phyloP scores from a whole-genome alignment of 2,888 invertebrate species.

The Flexamia atlantica region DNA sequence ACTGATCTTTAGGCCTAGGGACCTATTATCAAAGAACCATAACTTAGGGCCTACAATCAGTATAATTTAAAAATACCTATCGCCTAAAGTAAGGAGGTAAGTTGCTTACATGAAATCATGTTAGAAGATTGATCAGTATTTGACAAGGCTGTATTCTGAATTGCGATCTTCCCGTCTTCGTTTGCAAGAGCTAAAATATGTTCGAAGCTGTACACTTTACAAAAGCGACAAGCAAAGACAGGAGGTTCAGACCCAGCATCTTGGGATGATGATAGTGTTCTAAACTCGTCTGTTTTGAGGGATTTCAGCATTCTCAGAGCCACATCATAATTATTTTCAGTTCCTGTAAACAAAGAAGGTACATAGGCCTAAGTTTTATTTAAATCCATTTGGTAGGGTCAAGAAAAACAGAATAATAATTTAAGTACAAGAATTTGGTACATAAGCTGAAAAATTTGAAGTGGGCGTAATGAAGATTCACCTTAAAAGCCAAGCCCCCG shows the following conservation, averaged over 20 bases:
- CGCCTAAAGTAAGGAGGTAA: no score
- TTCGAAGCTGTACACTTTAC: slow-evolving; percentile 81
- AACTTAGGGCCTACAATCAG: no score
- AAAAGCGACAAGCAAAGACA: slow-evolving; percentile 89
- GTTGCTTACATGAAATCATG: slow-evolving; percentile 7
- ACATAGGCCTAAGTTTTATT: background rate
- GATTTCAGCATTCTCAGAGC: slow-evolving; percentile 45
- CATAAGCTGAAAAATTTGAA: no score
- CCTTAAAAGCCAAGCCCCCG: no score
- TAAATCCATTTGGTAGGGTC: no score
- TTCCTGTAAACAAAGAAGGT: slow-evolving; percentile 37
- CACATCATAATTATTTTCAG: slow-evolving; percentile 27
- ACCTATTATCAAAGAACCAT: no score
- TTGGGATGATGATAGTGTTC: background rate
- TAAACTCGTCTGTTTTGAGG: slow-evolving; percentile 28
- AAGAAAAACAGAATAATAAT: no score
- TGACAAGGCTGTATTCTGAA: slow-evolving; percentile 74
- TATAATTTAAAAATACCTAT: no score
- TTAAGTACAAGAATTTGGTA: no score
- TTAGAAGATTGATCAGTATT: background rate
- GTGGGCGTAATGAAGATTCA: no score
- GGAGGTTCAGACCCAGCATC: slow-evolving; percentile 20
- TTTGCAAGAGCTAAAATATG: slow-evolving; percentile 90
- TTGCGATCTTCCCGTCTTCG: slow-evolving; percentile 87
- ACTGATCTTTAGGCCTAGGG: no score